Evolutionary conservation across 2,797 vertebrate genomes (phyloP).

Genomic region (Onychomys leucogaster): DNA sequence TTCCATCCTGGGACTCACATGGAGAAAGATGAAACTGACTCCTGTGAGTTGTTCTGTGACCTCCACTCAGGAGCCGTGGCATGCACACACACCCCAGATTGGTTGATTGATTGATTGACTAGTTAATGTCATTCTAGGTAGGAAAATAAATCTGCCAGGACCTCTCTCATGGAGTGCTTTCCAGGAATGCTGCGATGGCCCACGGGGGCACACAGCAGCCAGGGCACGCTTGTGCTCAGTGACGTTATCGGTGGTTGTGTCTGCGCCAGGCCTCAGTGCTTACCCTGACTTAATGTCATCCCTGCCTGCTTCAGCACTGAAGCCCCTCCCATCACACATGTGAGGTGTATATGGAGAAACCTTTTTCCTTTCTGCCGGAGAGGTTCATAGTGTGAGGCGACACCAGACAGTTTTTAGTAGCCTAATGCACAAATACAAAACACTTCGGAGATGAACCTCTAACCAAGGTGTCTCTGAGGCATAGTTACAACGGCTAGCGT

Average conservation of each 20-base stretch:
- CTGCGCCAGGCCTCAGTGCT: neutral
- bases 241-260: accelerated
- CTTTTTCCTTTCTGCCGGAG: neutral
- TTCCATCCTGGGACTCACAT: neutral
- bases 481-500: neutral
- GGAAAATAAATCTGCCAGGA: too few species aligned
- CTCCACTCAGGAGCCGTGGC: neutral
- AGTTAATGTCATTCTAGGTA: neutral
- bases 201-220: neutral
- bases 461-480: neutral
- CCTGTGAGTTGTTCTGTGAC: neutral
- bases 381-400: neutral
- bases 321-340: neutral
- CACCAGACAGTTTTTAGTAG: neutral
- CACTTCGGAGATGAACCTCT: neutral
- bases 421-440: neutral
- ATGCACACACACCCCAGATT: neutral
- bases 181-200: neutral
- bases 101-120: neutral
- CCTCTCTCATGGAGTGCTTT: neutral
- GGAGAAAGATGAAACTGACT: neutral
- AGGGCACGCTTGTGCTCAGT: neutral
- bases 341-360: too few species aligned
- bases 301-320: neutral
- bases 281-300: neutral